phyloP scores from a whole-genome alignment of 2,113 vertebrate species.

The Recurvirostra avosetta region DNA sequence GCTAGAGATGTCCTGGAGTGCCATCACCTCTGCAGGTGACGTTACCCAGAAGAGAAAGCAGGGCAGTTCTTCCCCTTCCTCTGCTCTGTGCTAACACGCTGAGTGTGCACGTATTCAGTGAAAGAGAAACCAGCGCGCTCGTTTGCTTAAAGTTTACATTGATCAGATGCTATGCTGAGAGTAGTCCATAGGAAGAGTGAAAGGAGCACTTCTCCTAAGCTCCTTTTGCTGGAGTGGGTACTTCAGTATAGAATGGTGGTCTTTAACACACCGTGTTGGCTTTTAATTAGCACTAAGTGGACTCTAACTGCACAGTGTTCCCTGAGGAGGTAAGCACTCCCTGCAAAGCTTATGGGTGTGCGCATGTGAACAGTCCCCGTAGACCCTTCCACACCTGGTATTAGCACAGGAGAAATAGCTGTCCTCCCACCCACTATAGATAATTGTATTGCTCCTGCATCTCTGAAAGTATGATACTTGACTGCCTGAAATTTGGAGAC shows the following conservation, averaged over 20 bases:
- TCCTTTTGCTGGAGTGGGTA: neutral
- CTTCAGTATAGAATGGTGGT: neutral
- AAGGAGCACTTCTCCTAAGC: neutral
- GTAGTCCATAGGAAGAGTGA: neutral
- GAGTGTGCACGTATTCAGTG: neutral
- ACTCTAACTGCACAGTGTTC: neutral
- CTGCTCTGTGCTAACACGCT: neutral
- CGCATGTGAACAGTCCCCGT: fast-evolving
- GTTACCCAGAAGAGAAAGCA: neutral
- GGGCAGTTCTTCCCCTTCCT: neutral
- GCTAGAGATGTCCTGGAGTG: neutral
- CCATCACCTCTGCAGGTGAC: neutral
- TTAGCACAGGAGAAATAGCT: neutral
- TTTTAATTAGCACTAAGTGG: neutral
- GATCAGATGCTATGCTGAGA: neutral
- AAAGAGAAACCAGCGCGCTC: neutral
- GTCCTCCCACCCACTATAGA: neutral
- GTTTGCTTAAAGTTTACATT: neutral
- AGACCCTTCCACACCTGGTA: neutral
- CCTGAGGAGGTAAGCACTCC: neutral
- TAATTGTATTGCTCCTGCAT: neutral
- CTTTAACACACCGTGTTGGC: neutral
- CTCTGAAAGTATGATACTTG: neutral
- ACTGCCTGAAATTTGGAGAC: slow-evolving; percentile 15
- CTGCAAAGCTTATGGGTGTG: neutral